Evolutionary conservation across 2,888 invertebrate genomes (phyloP), one percentile per base, ranked within the genome.

Genomic region (Stenotaenia linearis): DNA sequence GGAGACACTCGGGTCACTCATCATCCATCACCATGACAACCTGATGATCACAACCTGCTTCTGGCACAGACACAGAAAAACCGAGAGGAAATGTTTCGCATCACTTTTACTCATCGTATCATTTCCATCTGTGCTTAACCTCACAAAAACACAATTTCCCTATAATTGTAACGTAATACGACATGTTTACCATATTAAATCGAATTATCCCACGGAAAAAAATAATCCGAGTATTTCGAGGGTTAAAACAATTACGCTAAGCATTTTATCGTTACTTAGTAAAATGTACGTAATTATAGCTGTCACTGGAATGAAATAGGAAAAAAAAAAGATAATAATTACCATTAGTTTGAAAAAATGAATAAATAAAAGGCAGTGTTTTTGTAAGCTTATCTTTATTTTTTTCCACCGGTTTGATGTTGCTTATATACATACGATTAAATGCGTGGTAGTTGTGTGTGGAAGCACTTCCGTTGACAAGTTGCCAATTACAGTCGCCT

Each of bases 21-120:
- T 76, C 76, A 76, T 76, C 37, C 76, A 76, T 76, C 76, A 76
- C 76, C 32, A 5, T 37, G 76, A 76, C 76, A 76, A 76, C 32
- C n/a, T 76, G 35, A 76, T 76, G 76, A 76, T 76, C 76, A 35
- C 76, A 35, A 50, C 50, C 50, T 50, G 50, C 50, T 50, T 50
- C 50, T 50, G 50, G 50, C 50, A 50, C 18, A 50, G 15, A 18
- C 18, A 50, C 18, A 50, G 15, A 18, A 18, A 50, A n/a, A 50
- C 18, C 18, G 18, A 50, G 50, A 50, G 7, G 50, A 50, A 50
- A 50, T 18, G 50, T n/a, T 6, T 50, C 18, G 18, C 32, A 32
- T 32, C 25, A 28, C 56, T 56, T 56, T n/a, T 56, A 10, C 50
- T 18, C 21, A 50, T 50, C 50, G 15, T 74, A 74, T 32, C 75